These are phyloP conservation scores for Lepus townsendii DNA, from an alignment of 2,797 vertebrate species.

Conservation along the genomic window DNA sequence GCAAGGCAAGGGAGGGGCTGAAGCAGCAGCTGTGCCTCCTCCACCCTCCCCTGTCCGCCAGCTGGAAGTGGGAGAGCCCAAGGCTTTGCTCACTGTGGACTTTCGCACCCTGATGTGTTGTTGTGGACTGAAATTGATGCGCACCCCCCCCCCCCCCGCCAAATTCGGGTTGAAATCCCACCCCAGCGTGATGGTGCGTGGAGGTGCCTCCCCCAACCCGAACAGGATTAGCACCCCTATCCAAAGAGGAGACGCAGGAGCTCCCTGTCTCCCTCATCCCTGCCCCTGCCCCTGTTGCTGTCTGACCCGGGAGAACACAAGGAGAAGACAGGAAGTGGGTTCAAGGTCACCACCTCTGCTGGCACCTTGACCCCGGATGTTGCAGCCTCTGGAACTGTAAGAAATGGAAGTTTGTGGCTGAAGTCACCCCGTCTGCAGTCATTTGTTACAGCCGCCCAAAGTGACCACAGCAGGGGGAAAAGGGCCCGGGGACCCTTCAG, in stretches of 20 bases:
- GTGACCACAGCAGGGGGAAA: background rate
- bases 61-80: background rate
- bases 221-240: background rate
- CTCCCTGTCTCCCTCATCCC: background rate
- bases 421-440: background rate
- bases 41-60: background rate
- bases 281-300: background rate
- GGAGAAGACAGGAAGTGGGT: background rate
- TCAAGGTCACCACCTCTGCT: background rate
- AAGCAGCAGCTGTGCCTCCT: background rate
- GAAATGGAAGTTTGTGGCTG: background rate
- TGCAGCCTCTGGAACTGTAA: too few relatives aligned
- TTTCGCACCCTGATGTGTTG: background rate
- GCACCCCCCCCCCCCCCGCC: too few relatives aligned
- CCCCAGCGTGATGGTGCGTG: background rate
- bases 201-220: background rate
- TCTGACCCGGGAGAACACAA: background rate
- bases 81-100: too few relatives aligned
- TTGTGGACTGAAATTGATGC: background rate
- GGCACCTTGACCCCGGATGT: background rate
- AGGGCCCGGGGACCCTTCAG: background rate
- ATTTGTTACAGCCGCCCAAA: background rate
- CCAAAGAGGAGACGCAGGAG: background rate
- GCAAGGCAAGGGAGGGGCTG: too few relatives aligned
- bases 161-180: background rate